These are phyloP conservation scores for Tetropium fuscum DNA, from an alignment of 2,888 invertebrate species.

Conservation along the genomic window DNA sequence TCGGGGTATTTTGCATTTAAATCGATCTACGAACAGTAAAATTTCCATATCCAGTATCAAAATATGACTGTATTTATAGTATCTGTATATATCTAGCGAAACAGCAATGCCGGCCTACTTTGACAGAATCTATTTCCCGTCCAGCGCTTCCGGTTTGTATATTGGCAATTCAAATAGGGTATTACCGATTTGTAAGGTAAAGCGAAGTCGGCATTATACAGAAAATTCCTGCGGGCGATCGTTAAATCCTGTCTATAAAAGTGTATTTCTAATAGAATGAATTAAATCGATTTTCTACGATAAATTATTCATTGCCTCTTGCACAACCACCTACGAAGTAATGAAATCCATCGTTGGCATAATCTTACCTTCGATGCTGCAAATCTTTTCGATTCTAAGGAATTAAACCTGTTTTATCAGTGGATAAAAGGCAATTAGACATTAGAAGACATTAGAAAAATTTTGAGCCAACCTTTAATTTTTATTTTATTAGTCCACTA, in stretches of 20 bases:
- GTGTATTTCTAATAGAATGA: constrained; percentile 27
- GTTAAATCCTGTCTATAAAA: constrained; percentile 16
- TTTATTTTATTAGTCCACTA: too few relatives aligned
- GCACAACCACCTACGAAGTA: too few relatives aligned
- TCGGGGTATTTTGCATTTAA: constrained; percentile 5
- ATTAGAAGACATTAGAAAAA: too few relatives aligned
- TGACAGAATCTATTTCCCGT: constrained; percentile 32
- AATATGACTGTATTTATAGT: constrained; percentile 21
- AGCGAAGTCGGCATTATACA: constrained; percentile 12
- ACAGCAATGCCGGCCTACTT: constrained; percentile 1
- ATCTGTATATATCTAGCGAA: constrained; percentile 8
- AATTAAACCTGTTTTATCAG: too few relatives aligned
- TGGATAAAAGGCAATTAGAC: too few relatives aligned
- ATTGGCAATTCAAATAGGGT: constrained; percentile 27
- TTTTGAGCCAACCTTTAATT: too few relatives aligned
- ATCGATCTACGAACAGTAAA: constrained; percentile 1
- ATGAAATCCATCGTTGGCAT: too few relatives aligned
- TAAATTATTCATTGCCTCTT: constrained; percentile 24
- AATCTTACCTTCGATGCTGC: too few relatives aligned
- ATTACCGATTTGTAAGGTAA: constrained; percentile 22
- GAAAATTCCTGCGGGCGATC: constrained; percentile 14
- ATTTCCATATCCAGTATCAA: constrained; percentile 18
- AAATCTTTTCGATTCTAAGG: too few relatives aligned
- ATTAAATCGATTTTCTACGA: not conserved
- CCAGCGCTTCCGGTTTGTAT: constrained; percentile 19